These are phyloP conservation scores for Drosophila lutescens DNA, from an alignment of 2,888 invertebrate genomes.

Conservation along the genomic window DNA sequence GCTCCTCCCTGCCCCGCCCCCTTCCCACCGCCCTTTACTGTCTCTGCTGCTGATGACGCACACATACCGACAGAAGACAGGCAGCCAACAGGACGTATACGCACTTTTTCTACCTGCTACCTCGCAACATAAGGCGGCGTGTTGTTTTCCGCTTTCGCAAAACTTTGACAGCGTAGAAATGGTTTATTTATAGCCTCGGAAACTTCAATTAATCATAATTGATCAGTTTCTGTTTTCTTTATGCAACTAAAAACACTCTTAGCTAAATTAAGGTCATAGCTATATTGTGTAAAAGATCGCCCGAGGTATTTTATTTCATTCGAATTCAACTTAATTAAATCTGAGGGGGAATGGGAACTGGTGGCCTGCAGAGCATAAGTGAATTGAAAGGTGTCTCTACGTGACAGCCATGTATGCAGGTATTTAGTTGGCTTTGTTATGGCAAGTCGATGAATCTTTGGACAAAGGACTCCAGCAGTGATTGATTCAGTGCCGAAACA, in stretches of 20 bases:
- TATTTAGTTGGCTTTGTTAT: background rate
- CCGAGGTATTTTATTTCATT: background rate
- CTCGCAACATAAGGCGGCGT: background rate
- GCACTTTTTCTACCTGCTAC: constrained; percentile 60
- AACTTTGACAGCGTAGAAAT: background rate
- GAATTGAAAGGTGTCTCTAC: background rate
- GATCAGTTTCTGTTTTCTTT: constrained; percentile 11
- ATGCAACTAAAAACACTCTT: background rate
- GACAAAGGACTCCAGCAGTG: background rate
- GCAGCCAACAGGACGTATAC: constrained; percentile 63
- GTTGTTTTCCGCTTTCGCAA: background rate
- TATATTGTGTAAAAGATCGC: background rate
- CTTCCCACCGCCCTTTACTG: background rate
- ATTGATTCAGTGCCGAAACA: background rate
- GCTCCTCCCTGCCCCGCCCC: background rate
- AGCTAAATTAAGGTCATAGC: background rate
- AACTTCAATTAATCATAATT: constrained; percentile 22
- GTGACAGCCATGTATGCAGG: background rate
- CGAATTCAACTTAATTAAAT: background rate
- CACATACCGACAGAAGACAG: constrained; percentile 21
- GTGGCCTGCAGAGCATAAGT: background rate
- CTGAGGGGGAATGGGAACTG: background rate
- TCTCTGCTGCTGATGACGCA: constrained; percentile 38
- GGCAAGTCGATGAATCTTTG: background rate
- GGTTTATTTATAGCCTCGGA: constrained; percentile 6